Base-by-base conservation (phyloP, 1,140 invertebrate species). In the Cydia strobilella region DNA sequence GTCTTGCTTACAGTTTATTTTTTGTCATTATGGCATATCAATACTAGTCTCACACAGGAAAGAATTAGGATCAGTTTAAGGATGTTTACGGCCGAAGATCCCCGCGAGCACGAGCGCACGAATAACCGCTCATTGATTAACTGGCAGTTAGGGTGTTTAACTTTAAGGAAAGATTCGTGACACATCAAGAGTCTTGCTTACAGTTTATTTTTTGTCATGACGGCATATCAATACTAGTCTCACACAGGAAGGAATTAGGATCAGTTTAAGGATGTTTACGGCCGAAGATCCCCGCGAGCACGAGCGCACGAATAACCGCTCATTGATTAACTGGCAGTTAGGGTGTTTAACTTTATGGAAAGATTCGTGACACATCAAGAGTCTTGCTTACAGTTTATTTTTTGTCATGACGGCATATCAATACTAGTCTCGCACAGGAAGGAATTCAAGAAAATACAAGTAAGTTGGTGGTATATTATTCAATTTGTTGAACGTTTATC, bases 61-160 rank as follows among this genome's bases (percentile, higher is more conserved):
- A 75, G 82, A 84, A 86, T 86, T 83, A 81, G 83, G 83, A 87
- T 84, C 83, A 80, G 83, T 84, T 81, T 79, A 82, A 79, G 79
- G 76, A 80, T 82, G 82, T 87, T 85, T 85, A 85, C 77, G 42
- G 62, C 35, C 63, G 72, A 35, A 65, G 78, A 74, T 66, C 76
- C 80, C 81, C 81, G 84, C 82, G 82, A 84, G 75, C 81, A 82
- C 82, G 82, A 84, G 75, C 73, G 77, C 71, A 31, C 31, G 31
- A 31, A 31, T 2, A 3, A 31, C 5, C 75, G 76, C 18, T 51
- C 79, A 76, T 81, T 3, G 31, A 31, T 31, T 31, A 31, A 31
- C 4, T 31, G 31, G 31, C 5, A 31, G 31, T 31, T 6, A 31
- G 31, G 51, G 59, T 25, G 10, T 27, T 15, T 63, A 25, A 23